Base-by-base conservation (phyloP, 2,888 invertebrate genomes). In the Leucania comma region DNA sequence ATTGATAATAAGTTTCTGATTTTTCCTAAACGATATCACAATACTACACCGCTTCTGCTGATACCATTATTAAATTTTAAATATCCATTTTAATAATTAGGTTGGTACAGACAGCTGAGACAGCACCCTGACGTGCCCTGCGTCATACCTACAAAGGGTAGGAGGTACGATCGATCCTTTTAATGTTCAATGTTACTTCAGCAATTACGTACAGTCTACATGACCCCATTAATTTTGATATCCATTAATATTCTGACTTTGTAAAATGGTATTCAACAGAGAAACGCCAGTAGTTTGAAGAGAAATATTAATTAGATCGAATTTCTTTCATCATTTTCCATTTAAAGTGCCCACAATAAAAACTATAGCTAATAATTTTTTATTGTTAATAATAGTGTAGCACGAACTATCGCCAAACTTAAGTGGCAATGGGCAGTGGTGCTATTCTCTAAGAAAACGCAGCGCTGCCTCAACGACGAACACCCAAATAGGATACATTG, bases 91-190 rank as follows among this genome's bases (percentile, higher is more conserved):
- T 42, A 24, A 38, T 22, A 57, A 46, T 29, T 58, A 17, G 12
- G 14, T 42, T 3, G 42, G 24, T 10, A 32, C 9, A 26, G n/a
- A 12, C 20, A 60, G 35, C 22, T 22, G 9, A 26, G n/a, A 12
- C 20, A 60, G 35, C 22, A 29, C 59, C 59, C 22, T 38, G n/a
- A n/a, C n/a, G n/a, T n/a, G 54, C 29, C 26, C 26, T 54, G 35
- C 22, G 46, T 6, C 22, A 38, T 46, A n/a, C 20, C 26, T 4
- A 10, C 26, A 22, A 54, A 20, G 35, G 35, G 26, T 35, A 10
- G 6, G 1, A 8, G 14, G 12, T 42, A 24, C 35, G 56, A 71
- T 72, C 42, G 62, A 72, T 72, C 72, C 62, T 62, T 17, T 12
- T 38, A 24, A 50, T 32, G 32, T 50, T 62, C 50, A 62, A 72